These are phyloP conservation scores for Euthynnus affinis DNA, from an alignment of 2,797 vertebrate genomes.

Conservation along the genomic window DNA sequence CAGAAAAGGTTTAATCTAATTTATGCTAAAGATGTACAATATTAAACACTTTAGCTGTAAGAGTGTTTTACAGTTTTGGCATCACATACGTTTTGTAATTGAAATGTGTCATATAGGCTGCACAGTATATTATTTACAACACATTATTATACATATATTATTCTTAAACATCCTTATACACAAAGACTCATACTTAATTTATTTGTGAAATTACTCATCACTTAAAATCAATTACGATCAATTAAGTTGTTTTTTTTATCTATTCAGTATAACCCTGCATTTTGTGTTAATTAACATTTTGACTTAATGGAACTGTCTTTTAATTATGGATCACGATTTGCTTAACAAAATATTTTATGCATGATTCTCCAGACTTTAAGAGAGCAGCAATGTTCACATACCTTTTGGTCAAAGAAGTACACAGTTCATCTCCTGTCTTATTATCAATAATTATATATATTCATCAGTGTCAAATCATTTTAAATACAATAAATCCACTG, in stretches of 20 bases:
- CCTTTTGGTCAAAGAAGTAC: slow-evolving; percentile 19
- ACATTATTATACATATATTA: too few species aligned
- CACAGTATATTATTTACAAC: background rate
- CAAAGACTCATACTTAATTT: background rate
- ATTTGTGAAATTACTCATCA: background rate
- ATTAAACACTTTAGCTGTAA: background rate
- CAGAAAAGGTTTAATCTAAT: background rate
- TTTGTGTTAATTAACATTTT: background rate
- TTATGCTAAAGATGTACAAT: background rate
- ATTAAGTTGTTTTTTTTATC: background rate
- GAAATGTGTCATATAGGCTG: background rate
- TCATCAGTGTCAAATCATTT: background rate
- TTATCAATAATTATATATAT: background rate
- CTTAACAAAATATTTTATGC: slow-evolving; percentile 57
- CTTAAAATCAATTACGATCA: background rate
- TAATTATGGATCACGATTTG: slow-evolving; percentile 18
- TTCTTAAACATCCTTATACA: background rate
- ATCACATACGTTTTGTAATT: background rate
- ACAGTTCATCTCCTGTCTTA: background rate
- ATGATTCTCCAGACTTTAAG: slow-evolving; percentile 20
- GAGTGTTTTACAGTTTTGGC: background rate
- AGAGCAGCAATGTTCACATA: background rate
- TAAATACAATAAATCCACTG: background rate
- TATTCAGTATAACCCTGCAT: background rate
- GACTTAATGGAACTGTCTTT: slow-evolving; percentile 4